Evolutionary conservation across 2,888 invertebrate species (phyloP), one percentile per base, ranked within the genome.

Genomic region (Calliopum simillimum): DNA sequence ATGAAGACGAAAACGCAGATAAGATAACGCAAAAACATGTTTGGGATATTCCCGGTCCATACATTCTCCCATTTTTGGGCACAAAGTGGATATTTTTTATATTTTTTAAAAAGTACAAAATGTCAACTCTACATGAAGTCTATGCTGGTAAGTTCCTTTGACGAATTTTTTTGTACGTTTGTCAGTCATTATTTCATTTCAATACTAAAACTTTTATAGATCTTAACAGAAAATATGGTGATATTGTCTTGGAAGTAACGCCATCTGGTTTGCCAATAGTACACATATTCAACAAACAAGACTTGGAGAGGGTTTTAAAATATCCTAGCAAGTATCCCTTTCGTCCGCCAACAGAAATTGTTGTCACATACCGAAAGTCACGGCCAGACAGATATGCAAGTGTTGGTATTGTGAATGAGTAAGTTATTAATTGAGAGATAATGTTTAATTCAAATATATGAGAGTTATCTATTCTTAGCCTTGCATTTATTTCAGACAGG

Each of bases 361-460:
- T 94, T 25, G 91, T 92, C 61, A 88, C 91, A 78, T 95, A 95
- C 86, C 88, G 95, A 43, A 88, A 87, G 67, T 90, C 90, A 55
- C 88, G 92, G 19, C 93, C 92, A 0, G 95, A 95, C 80, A 89
- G 93, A 82, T 96, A 95, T 84, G 91, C 93, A 43, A 94, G 92
- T 75, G 90, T 91, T 25, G 95, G 96, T 76, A 88, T 96, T 64
- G 93, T 93, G 43, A 95, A 95, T 84, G 94, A 94, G 92, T 94
- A 87, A 90, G 93, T 71, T 56, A 25, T 21, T 0, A 58, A 44
- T 12, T 2, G 19, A 21, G 61, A 64, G 8, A 33, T 33, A 8
- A 6, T 33, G 5, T 33, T 33, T 33, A 33, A 6, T 43, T 3
- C 12, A 47, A 19, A 51, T 44, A 23, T 21, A 33, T 25, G 33